Percentiles rank a stretch among this genome's conserved stretches.
These are phyloP conservation scores for Dryocosmus kuriphilus DNA, from an alignment of 2,888 invertebrate genomes.

Conservation along the genomic window DNA sequence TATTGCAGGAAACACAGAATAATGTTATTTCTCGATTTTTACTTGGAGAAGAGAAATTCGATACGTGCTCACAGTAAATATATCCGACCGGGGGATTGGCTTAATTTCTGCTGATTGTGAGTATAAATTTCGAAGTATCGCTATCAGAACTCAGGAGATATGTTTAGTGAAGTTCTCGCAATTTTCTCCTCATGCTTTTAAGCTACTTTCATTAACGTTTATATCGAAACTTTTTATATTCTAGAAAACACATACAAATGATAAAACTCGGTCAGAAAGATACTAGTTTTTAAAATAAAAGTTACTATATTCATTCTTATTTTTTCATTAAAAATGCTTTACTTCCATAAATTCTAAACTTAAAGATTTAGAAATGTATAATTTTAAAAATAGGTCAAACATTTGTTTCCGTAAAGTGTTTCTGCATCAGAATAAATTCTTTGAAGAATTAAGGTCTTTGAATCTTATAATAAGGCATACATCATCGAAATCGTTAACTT, in stretches of 20 bases:
- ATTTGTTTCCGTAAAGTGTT: background rate
- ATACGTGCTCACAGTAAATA: background rate
- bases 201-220: background rate
- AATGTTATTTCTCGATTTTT: background rate
- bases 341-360: too few species aligned
- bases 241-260: background rate
- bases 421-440: constrained; percentile 7
- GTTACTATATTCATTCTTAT: too few species aligned
- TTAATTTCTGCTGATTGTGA: background rate
- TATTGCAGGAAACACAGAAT: background rate
- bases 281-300: background rate
- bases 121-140: background rate
- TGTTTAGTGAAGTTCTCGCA: background rate
- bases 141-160: background rate
- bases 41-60: background rate
- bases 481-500: background rate
- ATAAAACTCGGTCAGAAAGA: background rate
- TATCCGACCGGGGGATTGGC: background rate
- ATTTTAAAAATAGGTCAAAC: background rate
- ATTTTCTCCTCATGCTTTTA: background rate
- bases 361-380: background rate
- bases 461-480: too few species aligned
- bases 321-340: too few species aligned
- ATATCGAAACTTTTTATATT: background rate
- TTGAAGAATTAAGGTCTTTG: too few species aligned